Evolutionary conservation across 2,888 invertebrate species (phyloP), one percentile per base, ranked within the genome.

Genomic region (Rhogogaster chlorosoma): DNA sequence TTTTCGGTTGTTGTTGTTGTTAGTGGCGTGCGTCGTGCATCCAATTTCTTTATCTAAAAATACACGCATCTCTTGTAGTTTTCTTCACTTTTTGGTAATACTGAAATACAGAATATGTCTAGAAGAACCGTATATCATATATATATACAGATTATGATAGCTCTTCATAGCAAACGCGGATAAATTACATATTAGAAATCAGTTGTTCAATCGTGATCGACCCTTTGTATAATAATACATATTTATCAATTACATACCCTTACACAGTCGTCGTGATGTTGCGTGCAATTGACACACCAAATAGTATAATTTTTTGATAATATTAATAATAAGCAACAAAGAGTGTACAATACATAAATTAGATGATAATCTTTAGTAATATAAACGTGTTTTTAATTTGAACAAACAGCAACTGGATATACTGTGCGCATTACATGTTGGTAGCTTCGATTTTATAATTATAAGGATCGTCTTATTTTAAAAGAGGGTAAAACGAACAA

Each of bases 221-320:
- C 32, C 71, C 73, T 70, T 70, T 85, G 83, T 86, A 83, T 83
- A 70, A 75, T 85, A 85, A 86, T 85, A n/a, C n/a, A n/a, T n/a
- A 84, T 86, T 83, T 78, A 86, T 26, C 57, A 67, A 83, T 49
- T 83, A 83, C 67, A 32, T 49, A 64, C 53, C 53, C 26, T 82
- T 83, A 83, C 64, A 84, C 84, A 87, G 86, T 87, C 87, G 86
- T 87, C 87, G 86, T 87, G 86, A 87, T 87, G 87, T 87, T 88
- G 88, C 86, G 89, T 89, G 89, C 89, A 89, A 89, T 89, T 85
- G 85, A 89, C 88, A 88, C 86, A 86, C 87, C 87, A 89, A 89
- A 88, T 89, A 88, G 87, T 88, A 71, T 89, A 88, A 89, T 85
- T 88, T 86, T 87, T 87, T 89, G 85, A 89, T 89, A 89, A 86